Evolutionary conservation across 2,797 vertebrate genomes (phyloP), one percentile per base, ranked within the genome.

Genomic region (Anguilla marmorata): DNA sequence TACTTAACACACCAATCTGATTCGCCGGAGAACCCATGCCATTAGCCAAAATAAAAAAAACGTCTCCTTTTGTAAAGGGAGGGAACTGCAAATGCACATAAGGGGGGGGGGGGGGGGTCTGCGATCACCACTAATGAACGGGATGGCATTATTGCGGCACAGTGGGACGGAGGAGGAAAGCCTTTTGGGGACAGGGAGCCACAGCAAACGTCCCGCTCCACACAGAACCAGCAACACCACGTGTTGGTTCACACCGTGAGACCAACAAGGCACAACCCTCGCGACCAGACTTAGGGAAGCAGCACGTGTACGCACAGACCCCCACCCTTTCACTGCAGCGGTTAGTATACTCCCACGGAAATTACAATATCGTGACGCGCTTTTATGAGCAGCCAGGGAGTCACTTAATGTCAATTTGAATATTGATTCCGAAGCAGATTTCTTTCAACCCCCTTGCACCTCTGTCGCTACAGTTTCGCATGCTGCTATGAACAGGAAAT

Each of bases 31-130:
- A 95, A 93, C 92, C 90, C 90, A 16, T 11, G 88, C 94, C 95
- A 95, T 96, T 96, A 95, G 94, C 93, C 94, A 95, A 93, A 94
- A 95, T 95, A 94, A 93, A 89, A 21, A 37, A 37, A 37, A 37
- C 1, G 8, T 30, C 89, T 90, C 91, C 85, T 86, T 91, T 92
- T 82, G 56, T 89, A 91, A 91, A 90, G 16, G 54, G 63, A 86
- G 88, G 90, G 93, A 92, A 94, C 93, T 91, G 93, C 90, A 86
- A 90, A 92, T 94, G 91, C 93, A 94, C 93, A 92, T 89, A 84
- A 87, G 33, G 89, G 89, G 2, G 37, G 37, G 37, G 37, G 37
- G 37, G 37, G 37, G 37, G 1, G 87, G 91, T 90, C 30, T 69
- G 88, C 89, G 91, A n/a, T 85, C 86, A 88, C 87, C 85, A 85